These are phyloP conservation scores for Trichonephila inaurata DNA, from an alignment of 1,140 invertebrate genomes.

Conservation along the genomic window DNA sequence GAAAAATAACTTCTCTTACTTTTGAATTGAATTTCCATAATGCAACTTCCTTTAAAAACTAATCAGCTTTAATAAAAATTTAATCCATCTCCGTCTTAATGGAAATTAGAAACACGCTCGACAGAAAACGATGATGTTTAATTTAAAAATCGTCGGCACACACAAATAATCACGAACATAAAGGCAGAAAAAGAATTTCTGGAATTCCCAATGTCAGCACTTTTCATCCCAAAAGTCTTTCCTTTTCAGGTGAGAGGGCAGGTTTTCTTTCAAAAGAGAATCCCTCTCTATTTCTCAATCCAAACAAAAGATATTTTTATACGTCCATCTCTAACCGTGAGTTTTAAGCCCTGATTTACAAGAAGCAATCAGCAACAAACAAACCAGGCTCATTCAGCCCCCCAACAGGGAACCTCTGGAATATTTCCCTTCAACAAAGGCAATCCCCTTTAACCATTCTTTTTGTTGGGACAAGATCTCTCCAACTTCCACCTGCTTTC, in stretches of 20 bases:
- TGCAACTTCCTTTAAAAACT: neutral
- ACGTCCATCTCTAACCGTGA: neutral
- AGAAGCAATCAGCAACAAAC: slow-evolving; percentile 31
- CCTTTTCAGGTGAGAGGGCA: neutral
- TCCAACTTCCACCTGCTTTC: slow-evolving; percentile 21
- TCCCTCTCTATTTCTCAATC: neutral
- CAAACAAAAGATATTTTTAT: slow-evolving; percentile 33
- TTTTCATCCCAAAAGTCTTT: neutral
- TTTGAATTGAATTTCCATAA: neutral
- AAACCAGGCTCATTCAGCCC: neutral
- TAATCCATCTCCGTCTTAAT: neutral
- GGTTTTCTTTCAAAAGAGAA: neutral
- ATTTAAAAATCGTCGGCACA: neutral
- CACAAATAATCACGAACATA: neutral
- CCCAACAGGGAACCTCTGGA: neutral
- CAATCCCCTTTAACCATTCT: slow-evolving; percentile 16
- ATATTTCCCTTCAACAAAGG: slow-evolving; percentile 30
- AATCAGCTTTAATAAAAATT: neutral
- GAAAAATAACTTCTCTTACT: neutral
- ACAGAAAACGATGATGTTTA: neutral
- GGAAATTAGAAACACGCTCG: neutral
- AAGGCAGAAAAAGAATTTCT: neutral
- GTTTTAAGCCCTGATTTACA: slow-evolving; percentile 29
- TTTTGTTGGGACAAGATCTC: neutral
- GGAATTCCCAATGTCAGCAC: neutral